phyloP scores from a whole-genome alignment of 2,113 vertebrate genomes.

The Thunnus thynnus region DNA sequence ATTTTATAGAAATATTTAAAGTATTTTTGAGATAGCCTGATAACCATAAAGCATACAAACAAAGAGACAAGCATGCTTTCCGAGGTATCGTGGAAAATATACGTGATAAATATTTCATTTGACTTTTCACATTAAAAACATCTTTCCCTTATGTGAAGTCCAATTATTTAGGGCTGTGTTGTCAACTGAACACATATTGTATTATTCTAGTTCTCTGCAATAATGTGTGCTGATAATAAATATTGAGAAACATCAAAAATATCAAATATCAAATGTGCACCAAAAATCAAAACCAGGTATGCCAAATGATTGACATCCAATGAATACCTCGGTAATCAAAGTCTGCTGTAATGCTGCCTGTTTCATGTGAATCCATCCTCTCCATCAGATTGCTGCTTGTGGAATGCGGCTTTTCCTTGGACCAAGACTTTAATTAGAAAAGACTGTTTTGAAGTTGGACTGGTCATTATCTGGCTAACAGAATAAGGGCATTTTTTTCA shows the following conservation, averaged over 20 bases:
- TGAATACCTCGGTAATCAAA: conserved; percentile 74
- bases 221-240: conserved; percentile 4
- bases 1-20: conserved; percentile 15
- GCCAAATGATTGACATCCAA: conserved; percentile 55
- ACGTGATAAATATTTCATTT: not conserved
- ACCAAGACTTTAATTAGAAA: conserved; percentile 77
- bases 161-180: not conserved
- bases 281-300: conserved; percentile 44
- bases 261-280: conserved; percentile 48
- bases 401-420: conserved; percentile 72
- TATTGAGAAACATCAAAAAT: conserved; percentile 46
- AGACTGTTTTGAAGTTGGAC: conserved; percentile 73
- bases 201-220: not conserved
- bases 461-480: conserved; percentile 70
- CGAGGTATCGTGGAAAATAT: not conserved
- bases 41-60: not conserved
- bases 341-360: conserved; percentile 50
- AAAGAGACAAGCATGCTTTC: no score
- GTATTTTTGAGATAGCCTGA: not conserved
- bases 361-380: conserved; percentile 61
- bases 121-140: not conserved
- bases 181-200: not conserved
- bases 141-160: not conserved
- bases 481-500: conserved; percentile 64
- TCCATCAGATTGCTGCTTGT: conserved; percentile 73